Percentiles rank a stretch among this genome's conserved stretches.
These are phyloP conservation scores for Festucalex cinctus DNA, from an alignment of 2,113 vertebrate genomes.

Conservation along the genomic window DNA sequence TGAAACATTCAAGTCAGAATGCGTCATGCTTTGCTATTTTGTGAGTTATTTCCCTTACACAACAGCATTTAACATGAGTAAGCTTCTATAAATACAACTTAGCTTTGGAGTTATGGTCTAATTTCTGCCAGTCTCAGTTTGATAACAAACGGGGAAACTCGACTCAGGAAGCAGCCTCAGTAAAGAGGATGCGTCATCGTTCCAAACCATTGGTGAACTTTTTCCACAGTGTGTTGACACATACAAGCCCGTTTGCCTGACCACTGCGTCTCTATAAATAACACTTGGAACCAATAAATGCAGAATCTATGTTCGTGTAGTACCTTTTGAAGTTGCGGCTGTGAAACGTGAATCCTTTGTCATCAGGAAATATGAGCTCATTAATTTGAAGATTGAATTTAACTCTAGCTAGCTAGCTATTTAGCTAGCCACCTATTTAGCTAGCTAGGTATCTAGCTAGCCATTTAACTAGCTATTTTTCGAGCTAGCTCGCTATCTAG, in stretches of 20 bases:
- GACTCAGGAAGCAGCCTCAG: background rate
- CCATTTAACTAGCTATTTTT: no score
- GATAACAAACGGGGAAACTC: background rate
- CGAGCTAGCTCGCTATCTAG: no score
- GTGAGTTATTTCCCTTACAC: background rate
- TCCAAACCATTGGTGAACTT: no score
- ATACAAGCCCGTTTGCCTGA: conserved; percentile 28
- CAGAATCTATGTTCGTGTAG: conserved; percentile 28
- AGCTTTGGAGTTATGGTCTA: background rate
- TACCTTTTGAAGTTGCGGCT: conserved; percentile 36
- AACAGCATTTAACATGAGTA: background rate
- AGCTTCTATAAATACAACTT: background rate
- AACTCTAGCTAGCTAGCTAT: no score
- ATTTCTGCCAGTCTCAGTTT: conserved; percentile 4
- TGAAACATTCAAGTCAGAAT: background rate
- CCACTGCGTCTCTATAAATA: conserved; percentile 47
- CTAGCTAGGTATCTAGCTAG: no score
- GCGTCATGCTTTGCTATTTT: background rate
- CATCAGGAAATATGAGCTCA: conserved; percentile 10
- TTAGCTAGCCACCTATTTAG: no score
- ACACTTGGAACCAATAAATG: conserved; percentile 53
- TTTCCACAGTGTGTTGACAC: conserved; percentile 47
- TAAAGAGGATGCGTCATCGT: background rate
- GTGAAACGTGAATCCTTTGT: conserved; percentile 12
- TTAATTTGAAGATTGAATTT: no score